Evolutionary conservation across 2,113 vertebrate species (phyloP).

Genomic region (Tautogolabrus adspersus): DNA sequence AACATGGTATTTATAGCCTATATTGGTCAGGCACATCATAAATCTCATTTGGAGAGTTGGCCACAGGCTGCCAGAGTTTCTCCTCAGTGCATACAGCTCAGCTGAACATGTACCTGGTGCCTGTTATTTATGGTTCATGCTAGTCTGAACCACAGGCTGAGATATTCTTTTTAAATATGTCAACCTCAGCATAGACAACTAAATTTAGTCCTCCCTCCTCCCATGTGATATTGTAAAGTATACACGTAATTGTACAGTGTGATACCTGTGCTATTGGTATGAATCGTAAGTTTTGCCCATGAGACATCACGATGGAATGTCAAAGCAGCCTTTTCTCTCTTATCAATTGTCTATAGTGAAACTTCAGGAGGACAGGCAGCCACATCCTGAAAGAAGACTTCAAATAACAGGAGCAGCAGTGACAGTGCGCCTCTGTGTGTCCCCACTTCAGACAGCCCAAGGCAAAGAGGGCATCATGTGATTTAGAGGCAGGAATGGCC

Average conservation of each 20-base stretch:
- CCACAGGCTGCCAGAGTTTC: conserved; percentile 64
- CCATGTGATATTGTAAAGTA: background rate
- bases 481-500: conserved; percentile 74
- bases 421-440: conserved; percentile 70
- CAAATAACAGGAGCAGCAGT: conserved; percentile 43
- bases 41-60: conserved; percentile 63
- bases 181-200: conserved; percentile 50
- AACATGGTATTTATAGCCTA: conserved; percentile 73
- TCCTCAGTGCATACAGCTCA: conserved; percentile 30
- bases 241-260: conserved; percentile 13
- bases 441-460: conserved; percentile 58
- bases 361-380: conserved; percentile 42
- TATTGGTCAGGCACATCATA: conserved; percentile 68
- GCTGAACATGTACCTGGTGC: conserved; percentile 65
- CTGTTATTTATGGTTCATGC: conserved; percentile 62
- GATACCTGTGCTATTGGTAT: conserved; percentile 23
- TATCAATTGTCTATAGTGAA: conserved; percentile 42
- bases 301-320: conserved; percentile 31
- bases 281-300: background rate
- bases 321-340: conserved; percentile 37
- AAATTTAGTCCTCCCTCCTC: conserved; percentile 44
- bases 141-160: conserved; percentile 42
- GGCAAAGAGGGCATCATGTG: conserved; percentile 65
- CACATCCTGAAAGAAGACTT: conserved; percentile 56
- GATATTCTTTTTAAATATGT: conserved; percentile 53